phyloP scores from a whole-genome alignment of 2,797 vertebrate genomes.

The Bovichtus diacanthus region DNA sequence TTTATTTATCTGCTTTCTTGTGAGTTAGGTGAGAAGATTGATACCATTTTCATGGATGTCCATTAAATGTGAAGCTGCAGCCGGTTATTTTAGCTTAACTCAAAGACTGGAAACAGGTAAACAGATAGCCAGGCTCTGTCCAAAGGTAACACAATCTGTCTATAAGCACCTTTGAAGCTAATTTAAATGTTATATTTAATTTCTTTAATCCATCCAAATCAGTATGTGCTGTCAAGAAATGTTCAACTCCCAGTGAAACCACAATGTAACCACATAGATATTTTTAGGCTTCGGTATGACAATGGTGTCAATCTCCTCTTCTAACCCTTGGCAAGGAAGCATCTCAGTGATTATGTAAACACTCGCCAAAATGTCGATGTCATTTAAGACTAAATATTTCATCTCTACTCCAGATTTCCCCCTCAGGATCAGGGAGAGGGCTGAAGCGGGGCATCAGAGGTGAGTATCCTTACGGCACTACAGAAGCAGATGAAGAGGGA shows the following conservation, averaged over 20 bases:
- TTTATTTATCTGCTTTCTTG: background rate
- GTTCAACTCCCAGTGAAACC: background rate
- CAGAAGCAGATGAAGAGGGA: constrained; percentile 19
- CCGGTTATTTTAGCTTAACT: background rate
- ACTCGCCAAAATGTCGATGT: background rate
- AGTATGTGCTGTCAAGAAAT: no score
- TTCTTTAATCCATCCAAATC: background rate
- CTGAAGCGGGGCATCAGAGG: background rate
- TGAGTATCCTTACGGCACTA: background rate
- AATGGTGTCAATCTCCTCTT: background rate
- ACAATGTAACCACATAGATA: background rate
- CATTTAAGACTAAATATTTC: background rate
- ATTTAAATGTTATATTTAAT: no score
- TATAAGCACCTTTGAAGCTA: background rate
- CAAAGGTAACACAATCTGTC: background rate
- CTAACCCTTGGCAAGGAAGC: background rate
- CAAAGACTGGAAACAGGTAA: background rate
- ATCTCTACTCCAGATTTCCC: constrained; percentile 5
- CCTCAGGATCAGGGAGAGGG: background rate
- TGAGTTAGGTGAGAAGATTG: background rate
- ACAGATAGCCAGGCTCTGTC: no score
- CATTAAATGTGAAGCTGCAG: no score
- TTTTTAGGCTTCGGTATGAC: background rate
- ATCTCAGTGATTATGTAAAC: background rate
- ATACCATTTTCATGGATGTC: background rate